Conservation (phyloP, 1,140 invertebrate genomes). For the Euura lappo region DNA sequence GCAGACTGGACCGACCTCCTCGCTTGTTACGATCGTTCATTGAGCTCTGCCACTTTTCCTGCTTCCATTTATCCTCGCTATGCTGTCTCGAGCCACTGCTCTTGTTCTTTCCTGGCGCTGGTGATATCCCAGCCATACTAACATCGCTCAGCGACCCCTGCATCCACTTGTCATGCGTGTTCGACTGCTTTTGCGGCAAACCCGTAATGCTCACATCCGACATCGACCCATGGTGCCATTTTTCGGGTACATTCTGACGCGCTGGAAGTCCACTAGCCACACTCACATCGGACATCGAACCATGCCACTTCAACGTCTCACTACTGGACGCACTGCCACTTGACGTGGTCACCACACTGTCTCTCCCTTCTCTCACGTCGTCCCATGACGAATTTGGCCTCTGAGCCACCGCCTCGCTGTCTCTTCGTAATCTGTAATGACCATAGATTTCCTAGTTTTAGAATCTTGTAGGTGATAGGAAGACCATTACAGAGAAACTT, state of each 20-base stretch:
- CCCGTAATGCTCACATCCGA: constrained; percentile 51
- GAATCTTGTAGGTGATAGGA: no score
- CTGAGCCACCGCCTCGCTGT: constrained; percentile 66
- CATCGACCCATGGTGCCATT: constrained; percentile 54
- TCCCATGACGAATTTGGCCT: constrained; percentile 59
- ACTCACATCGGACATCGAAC: constrained; percentile 78
- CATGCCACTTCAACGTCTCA: constrained; percentile 84
- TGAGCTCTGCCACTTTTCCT: constrained; percentile 46
- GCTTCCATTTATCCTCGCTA: constrained; percentile 32
- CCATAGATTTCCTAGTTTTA: background rate
- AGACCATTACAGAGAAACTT: no score
- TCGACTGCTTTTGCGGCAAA: constrained; percentile 31
- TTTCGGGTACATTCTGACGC: constrained; percentile 43
- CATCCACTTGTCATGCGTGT: constrained; percentile 55
- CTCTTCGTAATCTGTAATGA: constrained; percentile 60
- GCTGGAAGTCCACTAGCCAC: constrained; percentile 63
- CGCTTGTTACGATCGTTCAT: constrained; percentile 51
- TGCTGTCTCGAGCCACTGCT: constrained; percentile 20
- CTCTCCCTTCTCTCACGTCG: constrained; percentile 64
- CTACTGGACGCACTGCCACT: constrained; percentile 77
- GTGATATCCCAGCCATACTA: constrained; percentile 33
- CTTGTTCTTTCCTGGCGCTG: constrained; percentile 31
- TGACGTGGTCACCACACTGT: constrained; percentile 72
- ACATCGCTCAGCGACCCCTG: constrained; percentile 66
- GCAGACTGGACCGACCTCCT: constrained; percentile 32